phyloP scores from a whole-genome alignment of 1,140 invertebrate genomes.

The Mesaphorura yosii region DNA sequence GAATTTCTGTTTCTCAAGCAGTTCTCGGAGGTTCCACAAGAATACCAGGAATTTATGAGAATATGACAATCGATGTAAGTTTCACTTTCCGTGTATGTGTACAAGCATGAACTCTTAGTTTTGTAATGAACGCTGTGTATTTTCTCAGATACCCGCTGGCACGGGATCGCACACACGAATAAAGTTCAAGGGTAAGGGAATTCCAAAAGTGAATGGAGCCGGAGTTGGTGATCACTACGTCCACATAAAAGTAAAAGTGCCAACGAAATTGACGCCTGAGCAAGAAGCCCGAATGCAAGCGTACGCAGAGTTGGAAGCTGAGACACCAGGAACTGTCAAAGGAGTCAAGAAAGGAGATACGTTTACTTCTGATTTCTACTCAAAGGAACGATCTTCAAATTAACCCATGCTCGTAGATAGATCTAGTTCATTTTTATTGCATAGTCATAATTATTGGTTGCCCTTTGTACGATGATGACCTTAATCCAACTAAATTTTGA shows the following conservation, averaged over 20 bases:
- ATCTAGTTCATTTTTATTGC: no score
- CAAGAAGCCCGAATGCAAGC: slow-evolving; percentile 73
- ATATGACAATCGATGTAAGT: slow-evolving; percentile 67
- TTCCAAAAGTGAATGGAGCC: slow-evolving; percentile 76
- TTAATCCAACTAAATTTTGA: no score
- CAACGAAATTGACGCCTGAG: slow-evolving; percentile 58
- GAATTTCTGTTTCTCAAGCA: slow-evolving; percentile 80
- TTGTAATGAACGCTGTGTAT: neutral
- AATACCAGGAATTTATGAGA: slow-evolving; percentile 89
- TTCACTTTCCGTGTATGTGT: neutral
- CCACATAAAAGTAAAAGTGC: slow-evolving; percentile 75
- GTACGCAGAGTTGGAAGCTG: slow-evolving; percentile 79
- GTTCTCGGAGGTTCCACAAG: slow-evolving; percentile 81
- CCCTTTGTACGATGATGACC: no score
- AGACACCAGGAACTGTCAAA: slow-evolving; percentile 76
- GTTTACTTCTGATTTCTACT: no score
- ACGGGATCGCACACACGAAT: slow-evolving; percentile 85
- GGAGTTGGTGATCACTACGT: slow-evolving; percentile 96
- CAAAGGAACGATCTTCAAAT: no score
- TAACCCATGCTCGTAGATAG: no score
- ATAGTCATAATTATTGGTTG: no score
- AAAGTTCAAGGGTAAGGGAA: slow-evolving; percentile 74
- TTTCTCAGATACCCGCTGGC: slow-evolving; percentile 65
- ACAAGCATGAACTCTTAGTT: neutral
- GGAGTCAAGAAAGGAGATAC: slow-evolving; percentile 69